These are phyloP conservation scores for Cydia pomonella DNA, from an alignment of 1,140 invertebrate species.

Conservation along the genomic window DNA sequence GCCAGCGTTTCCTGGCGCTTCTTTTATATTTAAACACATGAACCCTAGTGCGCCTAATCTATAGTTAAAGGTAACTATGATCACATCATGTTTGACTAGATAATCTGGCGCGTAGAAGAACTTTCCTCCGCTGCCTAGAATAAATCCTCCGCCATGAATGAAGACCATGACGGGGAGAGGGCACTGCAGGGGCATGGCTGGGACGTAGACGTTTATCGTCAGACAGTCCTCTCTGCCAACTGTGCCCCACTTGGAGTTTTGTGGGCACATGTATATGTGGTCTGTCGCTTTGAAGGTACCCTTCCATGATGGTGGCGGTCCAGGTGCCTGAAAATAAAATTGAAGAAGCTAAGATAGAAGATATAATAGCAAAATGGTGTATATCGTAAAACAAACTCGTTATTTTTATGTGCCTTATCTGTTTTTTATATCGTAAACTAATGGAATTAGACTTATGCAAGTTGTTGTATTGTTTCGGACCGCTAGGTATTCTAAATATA, in stretches of 20 bases:
- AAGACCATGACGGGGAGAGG: slow-evolving; percentile 83
- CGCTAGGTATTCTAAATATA: too few relatives aligned
- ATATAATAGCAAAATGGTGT: too few relatives aligned
- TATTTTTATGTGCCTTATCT: too few relatives aligned
- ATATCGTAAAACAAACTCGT: too few relatives aligned
- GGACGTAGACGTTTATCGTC: slow-evolving; percentile 68
- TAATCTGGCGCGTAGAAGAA: slow-evolving; percentile 82
- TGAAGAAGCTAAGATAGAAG: too few relatives aligned
- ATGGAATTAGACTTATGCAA: too few relatives aligned
- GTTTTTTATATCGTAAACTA: too few relatives aligned
- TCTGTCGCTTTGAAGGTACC: slow-evolving; percentile 63
- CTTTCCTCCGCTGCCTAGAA: slow-evolving; percentile 81
- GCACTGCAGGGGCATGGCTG: slow-evolving; percentile 48
- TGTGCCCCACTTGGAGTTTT: slow-evolving; percentile 44
- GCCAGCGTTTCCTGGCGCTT: slow-evolving; percentile 82
- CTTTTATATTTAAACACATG: slow-evolving; percentile 81
- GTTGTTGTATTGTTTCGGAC: too few relatives aligned
- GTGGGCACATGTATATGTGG: slow-evolving; percentile 58
- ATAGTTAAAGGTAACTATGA: slow-evolving; percentile 86
- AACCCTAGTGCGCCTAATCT: slow-evolving; percentile 85
- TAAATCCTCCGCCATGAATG: slow-evolving; percentile 84
- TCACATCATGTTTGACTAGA: slow-evolving; percentile 83
- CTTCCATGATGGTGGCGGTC: slow-evolving; percentile 64
- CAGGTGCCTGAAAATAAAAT: slow-evolving; percentile 58
- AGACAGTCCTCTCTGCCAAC: slow-evolving; percentile 69